Base-by-base conservation (phyloP, 2,888 invertebrate genomes). In the Pseudococcus jackbeardsleyi region DNA sequence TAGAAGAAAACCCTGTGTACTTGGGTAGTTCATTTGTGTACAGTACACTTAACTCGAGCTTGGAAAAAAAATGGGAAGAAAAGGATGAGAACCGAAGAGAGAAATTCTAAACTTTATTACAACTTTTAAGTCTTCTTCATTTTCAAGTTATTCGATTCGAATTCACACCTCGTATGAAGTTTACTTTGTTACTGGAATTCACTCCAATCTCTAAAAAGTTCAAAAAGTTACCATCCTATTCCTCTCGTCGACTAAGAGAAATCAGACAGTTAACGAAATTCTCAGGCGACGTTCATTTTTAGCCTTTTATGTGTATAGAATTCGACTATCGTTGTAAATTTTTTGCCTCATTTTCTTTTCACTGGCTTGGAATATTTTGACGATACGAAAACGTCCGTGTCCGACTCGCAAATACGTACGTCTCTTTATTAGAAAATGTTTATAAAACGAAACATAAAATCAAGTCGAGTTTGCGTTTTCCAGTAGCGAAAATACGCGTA, bases 391-490 rank as follows among this genome's bases (percentile, higher is more conserved):
- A 64, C 11, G 22, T 22, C 64, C 19, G 15, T 22, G 54, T 54
- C 54, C n/a, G 12, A 64, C 22, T 22, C 9, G 9, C 42, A 42
- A 42, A 42, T 42, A 42, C 6, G 11, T 64, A 64, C 26, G 26
- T 64, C 64, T n/a, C 54, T 54, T 54, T 54, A 54, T 54, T 6
- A 64, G 64, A 64, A 64, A 64, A 64, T 64, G 9, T 64, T 64
- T 64, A 64, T 64, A 64, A 64, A 64, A 64, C 64, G 64, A 64
- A 64, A 11, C 64, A 64, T 19, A 64, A 64, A 64, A 64, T 64
- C 8, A 64, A 64, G 19, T 64, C 64, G 64, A 64, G 64, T 22
- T 64, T 22, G 64, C 64, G 64, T 64, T 64, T 64, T 64, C 15
- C 64, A 64, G 26, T 33, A 33, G 26, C 26, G 3, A 6, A 64